These are phyloP conservation scores for Scrobipalpa atriplicella DNA, from an alignment of 2,888 invertebrate genomes.

Conservation along the genomic window DNA sequence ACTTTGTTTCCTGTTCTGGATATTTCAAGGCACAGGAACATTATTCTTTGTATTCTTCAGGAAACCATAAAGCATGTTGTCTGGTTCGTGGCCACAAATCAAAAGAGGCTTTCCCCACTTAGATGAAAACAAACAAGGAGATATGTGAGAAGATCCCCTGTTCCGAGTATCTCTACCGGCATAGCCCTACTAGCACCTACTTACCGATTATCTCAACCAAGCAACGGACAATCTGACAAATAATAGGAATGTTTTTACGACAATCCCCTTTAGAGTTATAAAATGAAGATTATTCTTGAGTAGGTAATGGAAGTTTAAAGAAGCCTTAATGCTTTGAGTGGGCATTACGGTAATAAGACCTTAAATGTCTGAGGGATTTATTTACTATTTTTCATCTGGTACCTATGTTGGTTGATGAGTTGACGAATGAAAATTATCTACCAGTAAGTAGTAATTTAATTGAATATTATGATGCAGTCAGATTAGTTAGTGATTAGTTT, in stretches of 20 bases:
- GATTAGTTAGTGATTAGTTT: too few species aligned
- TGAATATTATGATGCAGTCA: too few species aligned
- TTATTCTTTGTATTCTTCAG: conserved; percentile 60
- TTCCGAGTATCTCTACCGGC: neutral
- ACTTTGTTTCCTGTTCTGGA: conserved; percentile 28
- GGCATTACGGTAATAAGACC: conserved; percentile 32
- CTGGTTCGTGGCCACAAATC: conserved; percentile 70
- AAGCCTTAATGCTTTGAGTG: too few species aligned
- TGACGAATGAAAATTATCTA: too few species aligned
- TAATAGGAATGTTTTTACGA: too few species aligned
- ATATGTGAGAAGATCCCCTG: neutral
- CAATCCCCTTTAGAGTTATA: too few species aligned
- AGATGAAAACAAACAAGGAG: conserved; percentile 30
- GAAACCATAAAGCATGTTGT: conserved; percentile 72
- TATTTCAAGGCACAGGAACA: conserved; percentile 44
- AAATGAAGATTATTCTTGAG: too few species aligned
- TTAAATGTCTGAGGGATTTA: conserved; percentile 30
- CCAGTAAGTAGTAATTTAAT: too few species aligned
- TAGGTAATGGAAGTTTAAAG: too few species aligned
- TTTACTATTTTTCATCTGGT: neutral
- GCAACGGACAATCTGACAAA: neutral
- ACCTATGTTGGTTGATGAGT: too few species aligned
- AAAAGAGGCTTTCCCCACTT: conserved; percentile 64
- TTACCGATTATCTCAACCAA: neutral
- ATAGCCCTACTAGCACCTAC: neutral